Percentiles rank a stretch among this genome's conserved stretches.
Conservation (phyloP, 2,888 invertebrate genomes). For the Rapana venosa region DNA sequence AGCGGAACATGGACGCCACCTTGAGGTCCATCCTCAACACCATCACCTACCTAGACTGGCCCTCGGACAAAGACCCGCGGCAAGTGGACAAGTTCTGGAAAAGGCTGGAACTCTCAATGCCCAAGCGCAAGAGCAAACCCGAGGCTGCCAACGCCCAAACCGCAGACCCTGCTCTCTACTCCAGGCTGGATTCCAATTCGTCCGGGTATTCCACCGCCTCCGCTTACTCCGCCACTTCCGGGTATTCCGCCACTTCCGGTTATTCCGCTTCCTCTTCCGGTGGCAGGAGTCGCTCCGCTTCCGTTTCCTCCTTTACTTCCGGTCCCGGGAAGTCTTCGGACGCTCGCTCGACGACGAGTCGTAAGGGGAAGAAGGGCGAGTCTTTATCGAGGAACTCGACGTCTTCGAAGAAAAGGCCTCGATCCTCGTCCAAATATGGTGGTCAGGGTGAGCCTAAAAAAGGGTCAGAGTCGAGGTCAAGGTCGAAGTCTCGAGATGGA, state of each 20-base stretch:
- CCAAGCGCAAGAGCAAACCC: slow-evolving; percentile 53
- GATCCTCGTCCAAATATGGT: background rate
- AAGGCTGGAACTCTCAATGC: slow-evolving; percentile 58
- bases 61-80: slow-evolving; percentile 44
- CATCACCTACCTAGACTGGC: slow-evolving; percentile 66
- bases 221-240: background rate
- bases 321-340: background rate
- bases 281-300: background rate
- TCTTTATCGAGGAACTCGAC: background rate
- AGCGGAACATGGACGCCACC: slow-evolving; percentile 57
- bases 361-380: background rate
- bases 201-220: slow-evolving; percentile 22
- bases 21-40: slow-evolving; percentile 59
- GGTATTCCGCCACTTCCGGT: background rate
- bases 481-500: background rate
- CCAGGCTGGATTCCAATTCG: slow-evolving; percentile 9
- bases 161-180: background rate
- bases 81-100: slow-evolving; percentile 62
- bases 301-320: background rate
- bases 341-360: background rate
- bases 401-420: background rate
- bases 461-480: background rate
- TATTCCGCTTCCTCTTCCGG: background rate
- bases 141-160: background rate
- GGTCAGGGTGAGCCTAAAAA: background rate